Percentiles rank a stretch among this genome's conserved stretches.
These are phyloP conservation scores for Chrysopilus asiliformis DNA, from an alignment of 2,888 invertebrate genomes.

Conservation along the genomic window DNA sequence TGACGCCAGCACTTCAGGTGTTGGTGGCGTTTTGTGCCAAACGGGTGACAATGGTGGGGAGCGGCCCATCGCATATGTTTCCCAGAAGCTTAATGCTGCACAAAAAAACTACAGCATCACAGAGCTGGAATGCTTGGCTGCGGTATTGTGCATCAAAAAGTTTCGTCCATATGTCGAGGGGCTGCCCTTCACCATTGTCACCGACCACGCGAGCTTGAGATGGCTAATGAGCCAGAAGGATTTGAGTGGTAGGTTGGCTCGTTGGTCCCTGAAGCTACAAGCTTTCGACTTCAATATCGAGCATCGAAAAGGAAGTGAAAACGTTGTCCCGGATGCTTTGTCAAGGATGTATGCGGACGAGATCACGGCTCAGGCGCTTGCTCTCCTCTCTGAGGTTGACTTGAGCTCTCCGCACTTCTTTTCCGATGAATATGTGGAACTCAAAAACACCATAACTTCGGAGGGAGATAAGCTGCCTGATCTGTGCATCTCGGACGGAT, in stretches of 20 bases:
- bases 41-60: background rate
- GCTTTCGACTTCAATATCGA: no score
- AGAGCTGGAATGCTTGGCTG: no score
- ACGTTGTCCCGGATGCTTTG: conserved; percentile 21
- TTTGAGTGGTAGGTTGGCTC: no score
- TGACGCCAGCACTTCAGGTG: no score
- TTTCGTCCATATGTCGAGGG: conserved; percentile 19
- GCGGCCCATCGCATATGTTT: conserved; percentile 8
- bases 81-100: no score
- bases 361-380: background rate
- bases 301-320: no score
- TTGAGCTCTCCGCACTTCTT: conserved; percentile 1
- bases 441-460: background rate
- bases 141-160: no score
- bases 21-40: conserved; percentile 1
- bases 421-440: conserved; percentile 4
- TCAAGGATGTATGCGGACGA: conserved; percentile 13
- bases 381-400: background rate
- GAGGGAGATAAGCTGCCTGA: conserved; percentile 4
- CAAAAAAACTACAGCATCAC: no score
- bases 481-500: no score
- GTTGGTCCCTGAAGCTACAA: no score
- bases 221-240: no score
- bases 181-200: conserved; percentile 15
- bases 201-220: conserved; percentile 19